A percentile compares a stretch with the other conserved stretches of the same genome.
These are phyloP conservation scores for Eupithecia centaureata DNA, from an alignment of 2,888 invertebrate genomes.

Conservation along the genomic window DNA sequence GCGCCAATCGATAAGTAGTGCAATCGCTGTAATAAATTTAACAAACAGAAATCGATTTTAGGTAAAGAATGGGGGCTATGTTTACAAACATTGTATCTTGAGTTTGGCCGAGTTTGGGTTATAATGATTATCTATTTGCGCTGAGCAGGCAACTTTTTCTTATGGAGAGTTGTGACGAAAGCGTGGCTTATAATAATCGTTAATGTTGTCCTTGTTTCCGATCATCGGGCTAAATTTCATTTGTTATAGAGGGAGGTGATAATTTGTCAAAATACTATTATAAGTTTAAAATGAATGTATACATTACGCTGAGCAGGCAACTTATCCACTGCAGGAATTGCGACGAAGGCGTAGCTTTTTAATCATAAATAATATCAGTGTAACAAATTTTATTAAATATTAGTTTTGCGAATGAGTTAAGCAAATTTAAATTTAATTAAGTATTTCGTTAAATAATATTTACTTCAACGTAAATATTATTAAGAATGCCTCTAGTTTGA, in stretches of 20 bases:
- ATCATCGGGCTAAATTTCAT: not conserved
- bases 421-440: not conserved
- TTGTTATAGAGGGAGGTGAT: not conserved
- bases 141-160: not conserved
- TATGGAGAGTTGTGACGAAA: not conserved
- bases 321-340: not conserved
- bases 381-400: too few species aligned
- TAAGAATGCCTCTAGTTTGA: conserved; percentile 26
- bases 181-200: not conserved
- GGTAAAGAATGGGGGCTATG: not conserved
- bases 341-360: not conserved
- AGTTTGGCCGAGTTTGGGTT: not conserved
- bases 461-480: not conserved
- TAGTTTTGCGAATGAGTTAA: too few species aligned
- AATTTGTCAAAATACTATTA: too few species aligned
- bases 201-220: not conserved
- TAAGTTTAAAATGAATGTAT: not conserved
- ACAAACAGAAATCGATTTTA: not conserved
- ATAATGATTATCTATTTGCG: not conserved
- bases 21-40: not conserved
- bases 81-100: not conserved
- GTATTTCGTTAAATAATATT: not conserved
- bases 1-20: not conserved
- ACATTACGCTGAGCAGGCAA: conserved; percentile 4
- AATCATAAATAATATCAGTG: not conserved